Evolutionary conservation across 2,797 vertebrate species (phyloP), one percentile per base, ranked within the genome.

Genomic region (Microhierax caerulescens): DNA sequence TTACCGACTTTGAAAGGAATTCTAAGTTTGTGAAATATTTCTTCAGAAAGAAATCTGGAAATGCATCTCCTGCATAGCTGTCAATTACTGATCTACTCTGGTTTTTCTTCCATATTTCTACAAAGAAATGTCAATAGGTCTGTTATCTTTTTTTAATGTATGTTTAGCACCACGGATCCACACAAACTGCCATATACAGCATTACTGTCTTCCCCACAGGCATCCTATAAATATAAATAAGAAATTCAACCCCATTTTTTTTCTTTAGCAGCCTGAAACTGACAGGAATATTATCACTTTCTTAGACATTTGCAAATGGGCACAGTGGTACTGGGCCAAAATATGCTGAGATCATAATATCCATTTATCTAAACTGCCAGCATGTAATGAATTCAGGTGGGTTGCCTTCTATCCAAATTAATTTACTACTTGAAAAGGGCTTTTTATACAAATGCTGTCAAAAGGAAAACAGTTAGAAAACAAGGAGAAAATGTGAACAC

Each of bases 171-270:
- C 91, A 90, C 93, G 91, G 60, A 94, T 89, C 95, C 96, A 95
- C 87, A 97, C 93, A 95, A 97, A 97, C 96, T 95, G 90, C 97
- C 90, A 89, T 85, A 95, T 90, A 77, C 13, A 77, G 93, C 86
- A 94, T 87, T 96, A 96, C 95, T 61, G 85, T 95, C 96, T 95
- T 97, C 97, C 95, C 97, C 94, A 97, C 93, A 93, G 96, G 97
- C 95, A 97, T 96, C 90, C 96, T 93, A 97, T 96, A 98, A 98
- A 98, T 98, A 98, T 96, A 98, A 98, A 97, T 96, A 97, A 96
- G 93, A 97, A 98, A 97, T 97, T 84, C 81, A 37, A 75, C 90
- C 83, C 90, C 19, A 11, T 73, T 69, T 96, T 97, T 97, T 96
- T 95, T 45, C 83, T 96, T 96, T 90, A 93, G 94, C 85, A 77